These are phyloP conservation scores for Drosophila azteca DNA, from an alignment of 1,140 invertebrate species.

Conservation along the genomic window DNA sequence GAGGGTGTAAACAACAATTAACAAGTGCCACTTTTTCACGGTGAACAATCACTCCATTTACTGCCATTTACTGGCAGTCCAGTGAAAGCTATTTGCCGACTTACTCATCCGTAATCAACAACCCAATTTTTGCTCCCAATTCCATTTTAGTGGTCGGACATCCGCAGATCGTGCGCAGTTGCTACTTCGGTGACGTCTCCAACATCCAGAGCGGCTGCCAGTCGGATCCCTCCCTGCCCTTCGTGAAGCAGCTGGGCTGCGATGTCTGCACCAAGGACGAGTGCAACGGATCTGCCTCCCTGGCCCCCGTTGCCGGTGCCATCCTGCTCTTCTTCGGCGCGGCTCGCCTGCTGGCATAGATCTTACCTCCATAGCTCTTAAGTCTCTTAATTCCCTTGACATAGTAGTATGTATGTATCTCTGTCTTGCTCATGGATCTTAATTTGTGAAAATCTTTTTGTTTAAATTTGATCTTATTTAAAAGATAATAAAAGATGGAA, in stretches of 20 bases:
- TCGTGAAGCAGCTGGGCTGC: constrained; percentile 70
- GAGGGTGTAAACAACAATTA: constrained; percentile 33
- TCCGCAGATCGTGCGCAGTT: constrained; percentile 70
- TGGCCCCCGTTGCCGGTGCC: constrained; percentile 60
- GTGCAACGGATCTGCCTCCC: constrained; percentile 68
- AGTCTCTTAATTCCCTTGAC: constrained; percentile 24
- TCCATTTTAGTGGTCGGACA: constrained; percentile 61
- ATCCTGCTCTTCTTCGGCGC: constrained; percentile 70
- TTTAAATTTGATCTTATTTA: constrained; percentile 32
- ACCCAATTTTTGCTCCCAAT: neutral
- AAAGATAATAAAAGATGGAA: constrained; percentile 33
- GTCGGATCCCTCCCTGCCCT: constrained; percentile 70
- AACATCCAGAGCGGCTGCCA: constrained; percentile 66
- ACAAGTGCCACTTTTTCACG: constrained; percentile 10
- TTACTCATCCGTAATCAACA: constrained; percentile 17
- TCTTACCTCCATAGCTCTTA: constrained; percentile 40
- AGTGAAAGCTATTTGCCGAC: constrained; percentile 48
- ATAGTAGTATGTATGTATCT: constrained; percentile 6
- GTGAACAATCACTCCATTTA: constrained; percentile 42
- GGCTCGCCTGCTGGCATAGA: constrained; percentile 73
- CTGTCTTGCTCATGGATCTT: constrained; percentile 9
- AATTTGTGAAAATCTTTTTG: constrained; percentile 17
- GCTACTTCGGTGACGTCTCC: constrained; percentile 70
- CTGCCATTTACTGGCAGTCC: constrained; percentile 3
- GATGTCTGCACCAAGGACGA: constrained; percentile 77